Evolutionary conservation across 2,797 vertebrate genomes (phyloP), one percentile per base, ranked within the genome.

Genomic region (Hoplostethus atlanticus): DNA sequence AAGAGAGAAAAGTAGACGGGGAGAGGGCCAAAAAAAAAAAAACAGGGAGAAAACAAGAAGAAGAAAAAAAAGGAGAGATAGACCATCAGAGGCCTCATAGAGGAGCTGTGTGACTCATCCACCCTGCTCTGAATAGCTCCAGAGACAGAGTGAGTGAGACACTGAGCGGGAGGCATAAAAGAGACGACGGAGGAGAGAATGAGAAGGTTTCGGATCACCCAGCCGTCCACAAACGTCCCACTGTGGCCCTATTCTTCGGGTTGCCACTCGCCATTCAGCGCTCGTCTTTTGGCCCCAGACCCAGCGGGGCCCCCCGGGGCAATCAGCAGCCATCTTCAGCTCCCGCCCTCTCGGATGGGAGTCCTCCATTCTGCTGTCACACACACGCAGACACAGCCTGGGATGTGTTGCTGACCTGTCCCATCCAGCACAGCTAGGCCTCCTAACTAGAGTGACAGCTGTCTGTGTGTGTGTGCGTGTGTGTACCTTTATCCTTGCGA

Each of bases 221-320:
- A 5, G 77, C 81, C 73, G 74, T 71, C 79, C 77, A 78, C 77
- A 81, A 84, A 77, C 7, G 70, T 64, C 87, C 85, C 81, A 88
- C 86, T 87, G 89, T 81, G 70, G 36, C 63, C 71, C 71, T 70
- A 77, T 85, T 90, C 85, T 89, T 85, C 79, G 61, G 71, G 67
- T 76, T 40, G 61, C 75, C 30, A 40, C 79, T 87, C 54, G 2
- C 78, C 78, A 86, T 89, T 89, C 80, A 88, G 79, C 12, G n/a
- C 78, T 86, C 58, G 48, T 84, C 86, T 89, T 80, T 87, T 72
- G 50, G 54, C 48, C 73, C 28, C 28, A 16, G 69, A 76, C 79
- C 73, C n/a, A 73, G 56, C 9, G 6, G 69, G 42, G 81, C 66
- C 77, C 79, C 76, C 63, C 28, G 7, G 9, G 63, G 81, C 50